Base-by-base conservation (phyloP, 2,113 vertebrate genomes). In the Alethe diademata region DNA sequence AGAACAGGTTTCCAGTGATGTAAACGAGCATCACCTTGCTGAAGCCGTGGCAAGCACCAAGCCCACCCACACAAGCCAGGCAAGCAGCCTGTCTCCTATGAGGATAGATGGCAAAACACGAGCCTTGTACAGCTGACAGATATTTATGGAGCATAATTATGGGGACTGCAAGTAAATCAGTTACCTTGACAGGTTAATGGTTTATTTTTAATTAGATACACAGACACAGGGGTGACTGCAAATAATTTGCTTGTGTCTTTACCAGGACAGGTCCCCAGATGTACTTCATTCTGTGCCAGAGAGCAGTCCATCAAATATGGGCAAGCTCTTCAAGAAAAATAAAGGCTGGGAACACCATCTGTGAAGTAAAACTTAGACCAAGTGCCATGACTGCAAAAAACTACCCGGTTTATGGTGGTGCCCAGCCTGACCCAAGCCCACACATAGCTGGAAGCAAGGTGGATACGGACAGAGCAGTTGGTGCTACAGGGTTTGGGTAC, bases 201-300 rank as follows among this genome's bases (percentile, higher is more conserved):
- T 28, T 79, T 76, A 47, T 66, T 88, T 96, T 94, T 91, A 83
- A 96, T 94, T 87, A 97, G 94, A 66, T 96, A 95, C 48, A 94
- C 36, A 57, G 91, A 50, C 76, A 85, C 80, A 73, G 96, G 97
- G 24, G 78, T 93, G 65, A 94, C 94, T 88, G 65, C 79, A 67
- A 96, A 93, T 84, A 91, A 92, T 71, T 97, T 74, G 42, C 43
- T 89, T 33, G 76, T 84, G 86, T 67, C 86, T 93, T 12, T 92
- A 96, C 35, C 51, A 89, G 42, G 95, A 97, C 61, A 76, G 92
- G 20, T 92, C 85, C 64, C 87, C 96, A 54, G 78, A 90, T 51
- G 35, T 16, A 11, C 78, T 92, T 78, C 22, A 15, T 43, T 95
- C 92, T 24, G 35, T 17, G 20, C 69, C 86, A 14, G 45, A 76